Percentiles rank a stretch among this genome's conserved stretches.
phyloP scores from a whole-genome alignment of 2,888 invertebrate genomes.

The Polydrusus pterygomalis region DNA sequence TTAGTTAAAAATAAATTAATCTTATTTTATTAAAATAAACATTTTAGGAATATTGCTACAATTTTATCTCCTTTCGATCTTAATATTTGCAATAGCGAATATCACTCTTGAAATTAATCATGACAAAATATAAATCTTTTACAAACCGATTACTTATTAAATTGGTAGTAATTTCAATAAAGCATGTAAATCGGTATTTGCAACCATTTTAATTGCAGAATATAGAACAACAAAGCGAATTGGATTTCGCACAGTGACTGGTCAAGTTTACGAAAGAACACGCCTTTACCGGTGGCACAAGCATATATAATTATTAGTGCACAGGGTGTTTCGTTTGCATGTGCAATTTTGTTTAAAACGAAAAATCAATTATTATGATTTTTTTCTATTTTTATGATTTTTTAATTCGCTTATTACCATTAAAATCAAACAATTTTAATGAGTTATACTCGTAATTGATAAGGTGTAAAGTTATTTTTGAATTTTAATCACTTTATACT shows the following conservation, averaged over 20 bases:
- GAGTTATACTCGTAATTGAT: too few species aligned
- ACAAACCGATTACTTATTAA: conserved; percentile 13
- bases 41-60: too few species aligned
- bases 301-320: conserved; percentile 33
- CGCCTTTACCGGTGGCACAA: conserved; percentile 40
- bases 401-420: too few species aligned
- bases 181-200: conserved; percentile 15
- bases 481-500: too few species aligned
- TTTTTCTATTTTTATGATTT: too few species aligned
- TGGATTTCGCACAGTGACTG: conserved; percentile 46
- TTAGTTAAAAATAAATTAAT: too few species aligned
- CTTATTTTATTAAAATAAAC: too few species aligned
- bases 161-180: not conserved
- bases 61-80: too few species aligned
- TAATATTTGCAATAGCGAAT: not conserved
- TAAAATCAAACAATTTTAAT: too few species aligned
- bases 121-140: not conserved
- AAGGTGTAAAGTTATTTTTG: too few species aligned
- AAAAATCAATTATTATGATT: not conserved
- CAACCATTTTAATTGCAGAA: conserved; percentile 36
- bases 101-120: not conserved
- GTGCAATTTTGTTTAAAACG: not conserved
- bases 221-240: conserved; percentile 22
- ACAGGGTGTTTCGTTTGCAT: conserved; percentile 13
- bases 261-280: conserved; percentile 54